Conservation (phyloP, 2,113 vertebrate genomes). For the Leiothrix lutea region DNA sequence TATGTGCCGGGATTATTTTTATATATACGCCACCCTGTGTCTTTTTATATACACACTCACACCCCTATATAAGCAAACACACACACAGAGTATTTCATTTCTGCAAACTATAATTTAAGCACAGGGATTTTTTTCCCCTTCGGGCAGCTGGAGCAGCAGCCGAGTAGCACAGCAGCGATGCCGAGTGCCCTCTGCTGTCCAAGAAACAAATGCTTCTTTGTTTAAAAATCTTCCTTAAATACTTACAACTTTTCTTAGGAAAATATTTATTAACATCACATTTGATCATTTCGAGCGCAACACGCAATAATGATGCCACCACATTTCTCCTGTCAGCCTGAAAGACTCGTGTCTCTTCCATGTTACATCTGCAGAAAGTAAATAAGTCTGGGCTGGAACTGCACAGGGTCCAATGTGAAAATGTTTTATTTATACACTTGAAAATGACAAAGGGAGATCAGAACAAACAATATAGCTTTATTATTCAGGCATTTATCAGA, state of each 20-base stretch:
- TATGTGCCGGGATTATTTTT: conserved; percentile 47
- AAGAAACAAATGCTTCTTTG: neutral
- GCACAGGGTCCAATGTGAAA: neutral
- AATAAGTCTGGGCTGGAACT: neutral
- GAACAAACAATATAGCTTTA: conserved; percentile 15
- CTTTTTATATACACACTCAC: conserved; percentile 29
- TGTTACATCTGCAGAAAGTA: neutral
- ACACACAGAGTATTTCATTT: neutral
- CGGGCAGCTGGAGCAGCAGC: neutral
- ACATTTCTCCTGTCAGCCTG: neutral
- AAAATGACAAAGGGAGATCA: conserved; percentile 25
- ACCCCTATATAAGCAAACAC: conserved; percentile 13
- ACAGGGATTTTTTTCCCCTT: neutral
- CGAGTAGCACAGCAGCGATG: neutral
- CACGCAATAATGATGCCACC: neutral
- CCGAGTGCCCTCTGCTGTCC: conserved; percentile 74
- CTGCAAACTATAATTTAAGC: conserved; percentile 9
- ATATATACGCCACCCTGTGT: conserved; percentile 11
- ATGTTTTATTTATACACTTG: conserved; percentile 22
- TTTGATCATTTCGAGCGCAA: rapidly evolving
- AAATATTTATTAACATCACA: neutral
- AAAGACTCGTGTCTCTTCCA: neutral
- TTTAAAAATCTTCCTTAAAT: neutral
- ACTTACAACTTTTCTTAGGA: neutral
- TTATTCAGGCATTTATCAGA: conserved; percentile 38